Conservation (phyloP, 1,140 invertebrate genomes). For the Diachasma alloeum region DNA sequence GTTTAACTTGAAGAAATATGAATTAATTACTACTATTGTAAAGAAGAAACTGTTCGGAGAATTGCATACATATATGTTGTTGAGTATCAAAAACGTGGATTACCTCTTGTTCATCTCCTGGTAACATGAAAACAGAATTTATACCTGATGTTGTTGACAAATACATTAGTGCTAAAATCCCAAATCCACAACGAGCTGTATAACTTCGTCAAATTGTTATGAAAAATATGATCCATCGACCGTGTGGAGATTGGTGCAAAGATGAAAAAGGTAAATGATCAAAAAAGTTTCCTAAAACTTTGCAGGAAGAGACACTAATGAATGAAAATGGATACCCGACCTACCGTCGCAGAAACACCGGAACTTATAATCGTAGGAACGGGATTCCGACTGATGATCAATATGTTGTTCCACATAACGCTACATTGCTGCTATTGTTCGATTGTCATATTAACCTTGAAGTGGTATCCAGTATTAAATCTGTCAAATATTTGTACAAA, state of each 20-base stretch:
- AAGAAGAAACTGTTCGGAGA: conserved; percentile 8
- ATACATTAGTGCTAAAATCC: conserved; percentile 33
- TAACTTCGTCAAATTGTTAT: conserved; percentile 18
- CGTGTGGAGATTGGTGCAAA: conserved; percentile 43
- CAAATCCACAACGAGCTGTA: conserved; percentile 21
- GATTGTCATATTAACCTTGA: conserved; percentile 28
- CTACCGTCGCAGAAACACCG: conserved; percentile 40
- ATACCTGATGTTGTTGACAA: conserved; percentile 22
- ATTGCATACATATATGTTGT: not conserved
- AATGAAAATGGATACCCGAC: conserved; percentile 37
- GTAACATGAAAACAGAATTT: conserved; percentile 36
- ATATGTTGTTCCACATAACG: conserved; percentile 26
- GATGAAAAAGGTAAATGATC: conserved; percentile 44
- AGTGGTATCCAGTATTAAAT: conserved; percentile 17
- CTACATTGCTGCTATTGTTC: not conserved
- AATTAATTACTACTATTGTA: not conserved
- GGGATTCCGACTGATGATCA: conserved; percentile 4
- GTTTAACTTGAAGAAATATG: conserved; percentile 12
- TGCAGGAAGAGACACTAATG: conserved; percentile 42
- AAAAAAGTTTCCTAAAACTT: conserved; percentile 49
- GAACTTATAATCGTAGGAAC: not conserved
- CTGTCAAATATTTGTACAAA: conserved; percentile 27
- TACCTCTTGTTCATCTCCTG: conserved; percentile 24
- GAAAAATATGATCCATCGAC: conserved; percentile 43
- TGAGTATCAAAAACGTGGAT: conserved; percentile 21